Percentiles rank a stretch among this genome's conserved stretches.
Evolutionary conservation across 2,113 vertebrate species (phyloP).

Genomic region (Glareola pratincola): DNA sequence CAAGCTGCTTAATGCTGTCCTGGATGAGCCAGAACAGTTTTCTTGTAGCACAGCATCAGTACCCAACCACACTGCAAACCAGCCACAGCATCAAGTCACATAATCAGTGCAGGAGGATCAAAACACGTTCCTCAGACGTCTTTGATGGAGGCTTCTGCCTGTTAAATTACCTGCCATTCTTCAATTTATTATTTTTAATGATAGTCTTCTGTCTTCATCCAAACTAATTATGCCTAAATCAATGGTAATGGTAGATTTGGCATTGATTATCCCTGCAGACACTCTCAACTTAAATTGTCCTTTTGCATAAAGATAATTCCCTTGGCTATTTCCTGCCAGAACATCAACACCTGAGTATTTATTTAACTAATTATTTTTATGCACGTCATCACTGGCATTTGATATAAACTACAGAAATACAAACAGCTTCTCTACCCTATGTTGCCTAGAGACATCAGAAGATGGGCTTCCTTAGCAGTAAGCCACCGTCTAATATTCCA

Average conservation of each 20-base stretch:
- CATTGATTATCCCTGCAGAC: constrained; percentile 9
- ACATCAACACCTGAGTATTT: not conserved
- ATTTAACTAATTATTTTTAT: constrained; percentile 4
- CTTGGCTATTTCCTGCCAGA: not conserved
- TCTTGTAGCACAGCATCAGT: not conserved
- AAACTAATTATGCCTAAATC: constrained; percentile 39
- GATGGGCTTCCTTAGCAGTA: not conserved
- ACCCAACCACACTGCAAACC: accelerated
- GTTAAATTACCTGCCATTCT: not conserved
- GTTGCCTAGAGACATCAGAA: not conserved
- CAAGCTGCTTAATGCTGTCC: not conserved
- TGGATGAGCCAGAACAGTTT: not conserved
- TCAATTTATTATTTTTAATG: constrained; percentile 26
- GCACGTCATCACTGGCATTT: not conserved
- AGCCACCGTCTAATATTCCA: not conserved
- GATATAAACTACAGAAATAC: not conserved
- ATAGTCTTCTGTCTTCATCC: constrained; percentile 28
- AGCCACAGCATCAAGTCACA: not conserved
- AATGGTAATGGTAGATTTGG: constrained; percentile 9
- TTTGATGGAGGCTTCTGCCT: not conserved
- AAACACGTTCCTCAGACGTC: not conserved
- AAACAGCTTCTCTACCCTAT: not conserved
- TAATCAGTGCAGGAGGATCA: not conserved
- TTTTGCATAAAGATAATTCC: not conserved
- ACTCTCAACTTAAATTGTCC: not conserved